Evolutionary conservation across 2,888 invertebrate species (phyloP), one percentile per base, ranked within the genome.

Genomic region (Scaptomyza cyrtandrae): DNA sequence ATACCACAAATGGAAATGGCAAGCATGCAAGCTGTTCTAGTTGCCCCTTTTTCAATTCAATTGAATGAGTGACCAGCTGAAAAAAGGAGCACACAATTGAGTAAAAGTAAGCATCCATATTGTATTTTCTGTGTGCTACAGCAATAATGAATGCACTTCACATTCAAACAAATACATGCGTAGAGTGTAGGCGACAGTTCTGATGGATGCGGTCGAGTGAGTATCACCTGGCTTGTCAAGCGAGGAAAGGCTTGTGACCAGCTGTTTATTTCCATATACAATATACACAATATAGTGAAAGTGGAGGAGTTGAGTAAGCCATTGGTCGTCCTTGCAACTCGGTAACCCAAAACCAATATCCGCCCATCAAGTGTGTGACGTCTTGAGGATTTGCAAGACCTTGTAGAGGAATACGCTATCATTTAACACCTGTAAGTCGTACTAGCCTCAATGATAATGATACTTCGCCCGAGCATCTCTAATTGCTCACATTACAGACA

Each of bases 401-500:
- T 37, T 37, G 13, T 35, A 4, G 13, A 6, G 35, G 35, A 3
- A 13, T 35, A 35, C 35, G 37, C 58, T 71, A 76, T 87, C 74
- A 57, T 48, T 81, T 83, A 63, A 67, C 88, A 83, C 83, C 88
- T 83, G 83, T 85, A 69, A 41, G 59, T 39, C 49, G 55, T 45
- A 19, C 57, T 37, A 16, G 33, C 10, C 53, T 59, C 52, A 67
- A 56, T 35, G 68, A 60, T 67, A 80, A 74, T 86, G 80, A 86
- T 83, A 80, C 49, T 61, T 70, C 49, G 43, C 41, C 50, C 24
- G 24, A 7, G 62, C 57, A 56, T 49, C 50, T 71, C 66, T 70
- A 76, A 85, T 87, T 83, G 85, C 83, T 82, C 88, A 79, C 80
- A 77, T 83, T 84, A 69, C 85, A 75, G 29, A 43, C 48, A 33